Conservation (phyloP, 2,888 invertebrate genomes). For the Aphrophora alni region DNA sequence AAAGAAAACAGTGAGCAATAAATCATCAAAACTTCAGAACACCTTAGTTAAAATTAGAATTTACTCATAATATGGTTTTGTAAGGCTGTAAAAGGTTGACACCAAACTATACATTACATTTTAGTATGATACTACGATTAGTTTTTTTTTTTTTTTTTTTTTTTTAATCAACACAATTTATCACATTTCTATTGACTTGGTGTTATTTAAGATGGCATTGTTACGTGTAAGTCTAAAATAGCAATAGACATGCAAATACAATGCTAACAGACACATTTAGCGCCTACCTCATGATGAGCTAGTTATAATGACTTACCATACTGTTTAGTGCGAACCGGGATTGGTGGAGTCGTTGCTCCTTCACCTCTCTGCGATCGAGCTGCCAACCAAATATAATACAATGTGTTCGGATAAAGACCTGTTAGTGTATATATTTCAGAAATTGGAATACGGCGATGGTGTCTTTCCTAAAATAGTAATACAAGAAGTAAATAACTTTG, state of each 20-base stretch:
- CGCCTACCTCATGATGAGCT: slow-evolving; percentile 43
- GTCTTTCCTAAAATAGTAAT: slow-evolving; percentile 67
- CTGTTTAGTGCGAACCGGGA: slow-evolving; percentile 94
- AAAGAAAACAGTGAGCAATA: too few relatives aligned
- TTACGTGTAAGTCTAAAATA: neutral
- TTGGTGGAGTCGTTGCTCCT: slow-evolving; percentile 93
- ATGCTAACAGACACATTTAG: neutral
- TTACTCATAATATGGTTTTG: too few relatives aligned
- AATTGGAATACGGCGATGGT: slow-evolving; percentile 72
- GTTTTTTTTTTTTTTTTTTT: too few relatives aligned
- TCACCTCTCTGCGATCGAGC: slow-evolving; percentile 93
- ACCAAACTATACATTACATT: too few relatives aligned
- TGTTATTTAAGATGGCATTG: slow-evolving; percentile 6
- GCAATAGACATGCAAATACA: neutral
- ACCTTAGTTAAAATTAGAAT: too few relatives aligned
- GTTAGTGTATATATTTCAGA: slow-evolving; percentile 86
- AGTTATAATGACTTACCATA: slow-evolving; percentile 80
- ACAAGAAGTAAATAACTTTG: too few relatives aligned
- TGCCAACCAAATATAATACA: slow-evolving; percentile 96
- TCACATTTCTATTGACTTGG: too few relatives aligned
- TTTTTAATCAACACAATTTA: too few relatives aligned
- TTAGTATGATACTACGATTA: too few relatives aligned
- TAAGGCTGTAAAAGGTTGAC: too few relatives aligned
- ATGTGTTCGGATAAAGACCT: slow-evolving; percentile 92
- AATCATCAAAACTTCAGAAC: too few relatives aligned